These are phyloP conservation scores for Halcyon smyrnensis DNA, from an alignment of 2,797 vertebrate species.

Conservation along the genomic window DNA sequence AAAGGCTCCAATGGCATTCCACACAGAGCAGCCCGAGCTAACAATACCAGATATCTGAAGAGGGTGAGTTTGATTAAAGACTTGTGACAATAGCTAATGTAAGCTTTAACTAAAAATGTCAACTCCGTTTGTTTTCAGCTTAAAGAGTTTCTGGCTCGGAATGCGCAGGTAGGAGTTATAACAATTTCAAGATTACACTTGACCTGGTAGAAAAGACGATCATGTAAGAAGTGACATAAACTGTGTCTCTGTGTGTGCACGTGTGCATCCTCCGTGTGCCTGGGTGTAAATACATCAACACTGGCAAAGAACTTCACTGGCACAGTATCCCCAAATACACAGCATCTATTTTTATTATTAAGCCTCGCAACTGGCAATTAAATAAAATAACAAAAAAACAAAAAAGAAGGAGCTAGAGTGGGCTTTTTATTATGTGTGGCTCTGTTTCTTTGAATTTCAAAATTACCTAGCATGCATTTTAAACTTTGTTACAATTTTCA, in stretches of 20 bases:
- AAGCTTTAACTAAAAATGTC: conserved; percentile 73
- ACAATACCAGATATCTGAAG: conserved; percentile 45
- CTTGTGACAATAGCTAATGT: conserved; percentile 66
- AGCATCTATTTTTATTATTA: conserved; percentile 71
- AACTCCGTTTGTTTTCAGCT: conserved; percentile 69
- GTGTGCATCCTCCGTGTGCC: background rate
- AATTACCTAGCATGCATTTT: conserved; percentile 76
- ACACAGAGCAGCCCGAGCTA: background rate
- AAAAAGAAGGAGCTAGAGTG: conserved; percentile 55
- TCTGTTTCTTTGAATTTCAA: conserved; percentile 78
- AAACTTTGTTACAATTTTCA: conserved; percentile 78
- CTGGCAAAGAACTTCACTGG: background rate
- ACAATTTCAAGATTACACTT: conserved; percentile 71
- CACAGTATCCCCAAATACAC: conserved; percentile 52
- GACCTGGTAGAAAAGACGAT: conserved; percentile 52
- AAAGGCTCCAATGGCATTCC: conserved; percentile 61
- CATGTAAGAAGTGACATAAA: conserved; percentile 48
- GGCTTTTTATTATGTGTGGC: conserved; percentile 71
- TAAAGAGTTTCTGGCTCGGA: conserved; percentile 54
- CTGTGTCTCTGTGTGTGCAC: background rate
- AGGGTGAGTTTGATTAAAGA: conserved; percentile 61
- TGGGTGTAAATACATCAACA: background rate
- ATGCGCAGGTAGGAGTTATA: conserved; percentile 42
- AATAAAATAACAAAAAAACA: conserved; percentile 30
- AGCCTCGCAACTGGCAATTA: conserved; percentile 61